Percentiles rank a stretch among this genome's conserved stretches.
Conservation (phyloP, 2,888 invertebrate species). For the Mesorhabditis belari region DNA sequence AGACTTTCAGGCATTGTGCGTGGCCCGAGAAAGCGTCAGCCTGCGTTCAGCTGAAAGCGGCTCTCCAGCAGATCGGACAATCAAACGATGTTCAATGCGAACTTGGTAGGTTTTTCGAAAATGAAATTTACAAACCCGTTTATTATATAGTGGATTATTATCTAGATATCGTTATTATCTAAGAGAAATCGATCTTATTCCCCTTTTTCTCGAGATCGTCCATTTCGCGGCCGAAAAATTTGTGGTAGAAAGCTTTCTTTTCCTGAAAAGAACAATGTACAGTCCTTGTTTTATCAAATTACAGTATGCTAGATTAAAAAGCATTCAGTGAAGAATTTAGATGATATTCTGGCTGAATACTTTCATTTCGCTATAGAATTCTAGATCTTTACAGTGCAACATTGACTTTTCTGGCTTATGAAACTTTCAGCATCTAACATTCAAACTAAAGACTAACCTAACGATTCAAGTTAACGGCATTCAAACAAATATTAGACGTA, state of each 20-base stretch:
- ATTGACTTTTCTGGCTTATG: no score
- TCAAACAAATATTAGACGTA: neutral
- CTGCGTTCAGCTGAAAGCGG: slow-evolving; percentile 39
- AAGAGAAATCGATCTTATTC: neutral
- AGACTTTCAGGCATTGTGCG: slow-evolving; percentile 16
- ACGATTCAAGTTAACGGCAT: neutral
- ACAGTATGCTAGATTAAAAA: no score
- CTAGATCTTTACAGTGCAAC: no score
- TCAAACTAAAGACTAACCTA: no score
- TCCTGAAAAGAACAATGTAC: slow-evolving; percentile 4
- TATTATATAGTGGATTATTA: no score
- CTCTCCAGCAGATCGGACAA: slow-evolving; percentile 31
- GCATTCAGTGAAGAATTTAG: no score
- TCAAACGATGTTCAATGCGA: slow-evolving; percentile 27
- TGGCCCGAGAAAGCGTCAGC: slow-evolving; percentile 33
- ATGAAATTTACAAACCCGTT: no score
- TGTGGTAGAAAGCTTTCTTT: slow-evolving; percentile 21
- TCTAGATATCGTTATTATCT: no score
- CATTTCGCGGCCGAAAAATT: slow-evolving; percentile 17
- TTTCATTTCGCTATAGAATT: no score
- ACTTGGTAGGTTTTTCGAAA: slow-evolving; percentile 6
- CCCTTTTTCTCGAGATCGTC: neutral
- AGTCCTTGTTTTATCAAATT: no score
- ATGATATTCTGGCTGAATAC: no score
- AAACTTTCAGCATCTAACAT: no score